Percentiles rank a stretch among this genome's conserved stretches.
Conservation (phyloP, 2,888 invertebrate species). For the Netelia fuscicornis region DNA sequence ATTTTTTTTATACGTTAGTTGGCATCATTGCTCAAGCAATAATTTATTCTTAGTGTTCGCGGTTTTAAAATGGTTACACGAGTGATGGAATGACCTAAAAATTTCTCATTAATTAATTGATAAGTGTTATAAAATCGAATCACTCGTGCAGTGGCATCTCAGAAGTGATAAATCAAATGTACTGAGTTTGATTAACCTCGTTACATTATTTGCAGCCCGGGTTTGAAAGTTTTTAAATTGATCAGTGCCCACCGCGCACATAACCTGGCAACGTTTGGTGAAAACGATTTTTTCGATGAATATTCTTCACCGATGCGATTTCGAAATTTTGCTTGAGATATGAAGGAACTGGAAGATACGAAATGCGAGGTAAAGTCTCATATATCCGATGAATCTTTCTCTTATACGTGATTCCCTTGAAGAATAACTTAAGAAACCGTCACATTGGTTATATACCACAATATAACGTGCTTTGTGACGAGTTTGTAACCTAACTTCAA, state of each 20-base stretch:
- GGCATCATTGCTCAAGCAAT: conserved; percentile 6
- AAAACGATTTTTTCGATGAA: conserved; percentile 61
- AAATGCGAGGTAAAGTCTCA: conserved; percentile 79
- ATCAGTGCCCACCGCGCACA: conserved; percentile 57
- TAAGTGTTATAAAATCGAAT: conserved; percentile 49
- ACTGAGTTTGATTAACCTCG: background rate
- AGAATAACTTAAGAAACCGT: background rate
- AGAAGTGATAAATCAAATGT: conserved; percentile 40
- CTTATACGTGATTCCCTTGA: conserved; percentile 12
- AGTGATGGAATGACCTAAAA: conserved; percentile 70
- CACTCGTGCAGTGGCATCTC: background rate
- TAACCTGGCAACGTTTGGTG: conserved; percentile 70
- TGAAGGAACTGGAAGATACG: conserved; percentile 81
- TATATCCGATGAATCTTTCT: background rate
- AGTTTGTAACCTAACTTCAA: conserved; percentile 48
- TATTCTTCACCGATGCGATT: conserved; percentile 58
- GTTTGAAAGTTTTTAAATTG: conserved; percentile 20
- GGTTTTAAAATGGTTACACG: conserved; percentile 79
- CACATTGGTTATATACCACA: conserved; percentile 19
- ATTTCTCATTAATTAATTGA: conserved; percentile 40
- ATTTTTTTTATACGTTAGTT: conserved; percentile 8
- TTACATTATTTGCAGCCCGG: background rate
- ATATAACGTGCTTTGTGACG: conserved; percentile 14
- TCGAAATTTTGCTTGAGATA: conserved; percentile 68
- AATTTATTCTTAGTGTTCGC: conserved; percentile 62